Evolutionary conservation across 1,140 invertebrate genomes (phyloP), one percentile per base, ranked within the genome.

Genomic region (Stratiolaelaps scimitus): DNA sequence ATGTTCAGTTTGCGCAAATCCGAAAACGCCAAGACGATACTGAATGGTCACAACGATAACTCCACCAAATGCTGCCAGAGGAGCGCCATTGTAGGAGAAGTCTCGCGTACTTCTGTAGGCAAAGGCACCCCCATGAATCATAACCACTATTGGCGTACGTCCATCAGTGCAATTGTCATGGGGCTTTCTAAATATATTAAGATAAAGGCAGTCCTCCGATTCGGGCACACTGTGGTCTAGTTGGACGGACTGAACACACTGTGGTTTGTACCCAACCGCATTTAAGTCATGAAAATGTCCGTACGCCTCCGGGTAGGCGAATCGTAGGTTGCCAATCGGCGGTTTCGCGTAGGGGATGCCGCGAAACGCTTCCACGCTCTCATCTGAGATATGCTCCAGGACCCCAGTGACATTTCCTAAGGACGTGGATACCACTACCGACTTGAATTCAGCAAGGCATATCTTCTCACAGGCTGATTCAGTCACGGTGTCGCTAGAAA

Each of bases 191-290:
- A 48, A 93, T 48, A 95, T 81, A 74, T 92, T 94, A 70, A 95
- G 78, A 74, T 93, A 94, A 0, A 95, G 78, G 74, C 91, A 95
- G 74, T 95, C 91, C 78, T 95, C 91, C 4, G 47, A 48, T 28
- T 4, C 4, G 47, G 47, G 47, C 5, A 23, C 19, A 15, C 7
- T 19, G 15, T 4, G 47, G 4, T 23, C 4, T 7, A 28, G 47
- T 4, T 23, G 5, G 47, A 48, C 28, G 7, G 47, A 23, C 28
- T 48, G 47, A 15, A 15, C 4, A 15, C 47, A 48, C 28, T 19
- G 5, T 28, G 47, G 4, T 4, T 19, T 23, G 47, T 48, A 48
- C 15, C 28, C 47, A 28, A 28, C 28, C 5, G 47, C 47, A 15
- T 48, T 48, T 28, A 48, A 28, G 5, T 48, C 47, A 4, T 28